These are phyloP conservation scores for Proteles cristata DNA, from an alignment of 2,113 vertebrate species.

Conservation along the genomic window DNA sequence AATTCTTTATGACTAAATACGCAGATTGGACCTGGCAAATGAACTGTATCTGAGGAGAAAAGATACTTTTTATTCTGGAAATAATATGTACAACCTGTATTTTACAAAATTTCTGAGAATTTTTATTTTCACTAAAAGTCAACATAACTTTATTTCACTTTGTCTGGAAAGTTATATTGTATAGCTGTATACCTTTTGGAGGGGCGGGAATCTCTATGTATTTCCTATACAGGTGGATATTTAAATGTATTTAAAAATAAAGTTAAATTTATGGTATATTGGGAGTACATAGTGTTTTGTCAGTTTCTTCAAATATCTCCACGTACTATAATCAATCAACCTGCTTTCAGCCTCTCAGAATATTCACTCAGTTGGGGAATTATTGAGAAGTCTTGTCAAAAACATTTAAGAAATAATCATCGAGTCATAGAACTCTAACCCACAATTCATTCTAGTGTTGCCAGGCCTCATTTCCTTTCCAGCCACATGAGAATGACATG, in stretches of 20 bases:
- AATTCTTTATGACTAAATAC: not conserved
- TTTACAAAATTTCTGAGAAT: not conserved
- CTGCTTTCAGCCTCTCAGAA: not conserved
- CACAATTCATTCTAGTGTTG: not conserved
- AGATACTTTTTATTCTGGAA: not conserved
- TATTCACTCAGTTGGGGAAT: not conserved
- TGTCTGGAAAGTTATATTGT: not conserved
- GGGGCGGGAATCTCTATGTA: not conserved
- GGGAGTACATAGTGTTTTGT: not conserved
- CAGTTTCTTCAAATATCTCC: not conserved
- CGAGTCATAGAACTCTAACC: not conserved
- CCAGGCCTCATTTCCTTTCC: not conserved
- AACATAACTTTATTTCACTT: not conserved
- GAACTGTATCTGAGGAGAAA: not conserved
- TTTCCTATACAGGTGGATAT: not conserved
- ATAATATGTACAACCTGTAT: not conserved
- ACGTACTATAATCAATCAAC: not conserved
- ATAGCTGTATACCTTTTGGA: not conserved
- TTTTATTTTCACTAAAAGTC: not conserved
- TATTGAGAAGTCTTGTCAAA: not conserved
- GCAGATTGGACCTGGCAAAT: not conserved
- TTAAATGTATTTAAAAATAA: not conserved
- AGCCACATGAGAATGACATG: not conserved
- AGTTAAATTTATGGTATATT: not conserved
- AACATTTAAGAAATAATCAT: not conserved